These are phyloP conservation scores for Mizuhopecten yessoensis DNA, from an alignment of 1,140 invertebrate species.

Conservation along the genomic window DNA sequence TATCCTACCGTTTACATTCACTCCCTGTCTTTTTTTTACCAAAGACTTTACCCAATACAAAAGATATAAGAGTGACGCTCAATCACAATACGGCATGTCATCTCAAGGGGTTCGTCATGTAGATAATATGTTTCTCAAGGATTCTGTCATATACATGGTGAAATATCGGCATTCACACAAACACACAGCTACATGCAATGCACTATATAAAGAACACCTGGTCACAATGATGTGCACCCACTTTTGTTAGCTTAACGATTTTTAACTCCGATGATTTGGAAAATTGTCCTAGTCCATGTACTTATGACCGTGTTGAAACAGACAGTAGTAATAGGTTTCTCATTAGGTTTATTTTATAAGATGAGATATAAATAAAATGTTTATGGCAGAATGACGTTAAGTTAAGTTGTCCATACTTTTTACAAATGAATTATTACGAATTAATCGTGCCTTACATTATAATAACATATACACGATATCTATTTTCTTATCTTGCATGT, in stretches of 20 bases:
- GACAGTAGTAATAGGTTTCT: too few relatives aligned
- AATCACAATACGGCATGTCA: background rate
- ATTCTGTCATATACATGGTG: conserved; percentile 14
- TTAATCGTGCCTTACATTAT: too few relatives aligned
- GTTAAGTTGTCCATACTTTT: too few relatives aligned
- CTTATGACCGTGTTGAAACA: too few relatives aligned
- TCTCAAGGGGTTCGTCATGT: conserved; percentile 25
- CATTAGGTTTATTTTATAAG: too few relatives aligned
- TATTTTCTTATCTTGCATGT: too few relatives aligned
- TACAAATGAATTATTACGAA: too few relatives aligned
- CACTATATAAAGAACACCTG: background rate
- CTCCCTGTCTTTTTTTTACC: background rate
- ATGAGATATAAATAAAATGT: too few relatives aligned
- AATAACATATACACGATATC: too few relatives aligned
- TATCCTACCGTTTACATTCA: background rate
- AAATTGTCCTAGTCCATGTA: too few relatives aligned
- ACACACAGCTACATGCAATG: background rate
- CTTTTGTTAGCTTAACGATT: background rate
- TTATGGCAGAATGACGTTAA: too few relatives aligned
- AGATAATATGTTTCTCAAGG: conserved; percentile 26
- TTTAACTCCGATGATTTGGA: too few relatives aligned
- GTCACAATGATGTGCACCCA: background rate
- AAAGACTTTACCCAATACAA: conserved; percentile 35
- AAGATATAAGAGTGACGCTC: background rate
- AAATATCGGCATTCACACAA: background rate